phyloP scores from a whole-genome alignment of 2,888 invertebrate species.

The Agrochola lychnidis region DNA sequence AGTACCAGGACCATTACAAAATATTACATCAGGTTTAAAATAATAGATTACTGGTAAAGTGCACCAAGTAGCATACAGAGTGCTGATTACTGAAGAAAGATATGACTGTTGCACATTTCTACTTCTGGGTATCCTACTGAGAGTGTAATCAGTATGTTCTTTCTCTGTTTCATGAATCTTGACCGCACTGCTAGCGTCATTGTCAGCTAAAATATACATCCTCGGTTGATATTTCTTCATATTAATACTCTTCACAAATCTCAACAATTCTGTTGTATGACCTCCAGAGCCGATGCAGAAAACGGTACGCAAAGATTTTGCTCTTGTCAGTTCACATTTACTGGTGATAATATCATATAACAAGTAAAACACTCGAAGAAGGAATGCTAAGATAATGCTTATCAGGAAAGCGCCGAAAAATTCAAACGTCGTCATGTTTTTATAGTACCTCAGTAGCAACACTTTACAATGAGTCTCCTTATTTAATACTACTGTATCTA shows the following conservation, averaged over 20 bases:
- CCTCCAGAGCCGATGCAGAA: constrained; percentile 96
- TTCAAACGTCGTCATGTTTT: constrained; percentile 30
- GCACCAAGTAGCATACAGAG: constrained; percentile 93
- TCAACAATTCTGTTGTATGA: constrained; percentile 98
- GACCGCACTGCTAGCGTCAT: constrained; percentile 93
- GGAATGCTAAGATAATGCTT: constrained; percentile 51
- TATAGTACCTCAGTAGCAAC: neutral
- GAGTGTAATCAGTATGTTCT: constrained; percentile 80
- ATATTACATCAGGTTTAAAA: constrained; percentile 94
- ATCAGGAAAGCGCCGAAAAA: constrained; percentile 23
- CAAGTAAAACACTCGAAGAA: constrained; percentile 73
- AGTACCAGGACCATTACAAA: constrained; percentile 99
- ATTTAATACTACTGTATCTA: neutral
- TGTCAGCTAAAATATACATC: constrained; percentile 94
- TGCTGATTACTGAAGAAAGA: constrained; percentile 94
- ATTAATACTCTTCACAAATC: constrained; percentile 92
- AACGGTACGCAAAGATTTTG: constrained; percentile 84
- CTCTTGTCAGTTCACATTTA: constrained; percentile 71
- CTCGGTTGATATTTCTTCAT: constrained; percentile 93
- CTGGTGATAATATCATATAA: constrained; percentile 73
- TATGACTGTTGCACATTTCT: constrained; percentile 97
- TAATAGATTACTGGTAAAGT: constrained; percentile 93
- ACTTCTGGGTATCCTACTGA: constrained; percentile 94
- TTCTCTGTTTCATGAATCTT: constrained; percentile 91
- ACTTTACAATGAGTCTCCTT: constrained; percentile 1